Conservation (phyloP, 2,888 invertebrate species). For the Mactromeris polynyma region DNA sequence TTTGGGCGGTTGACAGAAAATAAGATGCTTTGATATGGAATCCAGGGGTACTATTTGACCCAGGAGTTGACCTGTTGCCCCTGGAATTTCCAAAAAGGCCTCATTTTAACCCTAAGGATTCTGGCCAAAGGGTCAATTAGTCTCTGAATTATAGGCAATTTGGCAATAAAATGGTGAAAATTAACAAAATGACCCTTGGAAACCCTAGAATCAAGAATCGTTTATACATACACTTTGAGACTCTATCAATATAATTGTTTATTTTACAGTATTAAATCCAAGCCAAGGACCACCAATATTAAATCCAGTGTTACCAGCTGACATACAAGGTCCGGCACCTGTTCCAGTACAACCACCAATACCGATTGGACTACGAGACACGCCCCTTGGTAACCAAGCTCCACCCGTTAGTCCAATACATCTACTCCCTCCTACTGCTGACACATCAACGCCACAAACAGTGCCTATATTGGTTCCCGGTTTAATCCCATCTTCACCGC, state of each 20-base stretch:
- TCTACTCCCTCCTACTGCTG: conserved; percentile 77
- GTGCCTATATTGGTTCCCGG: conserved; percentile 80
- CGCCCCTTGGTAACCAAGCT: conserved; percentile 66
- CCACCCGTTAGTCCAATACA: conserved; percentile 71
- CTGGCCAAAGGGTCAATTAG: too few relatives aligned
- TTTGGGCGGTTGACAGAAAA: too few relatives aligned
- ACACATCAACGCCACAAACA: conserved; percentile 76
- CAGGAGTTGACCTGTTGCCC: too few relatives aligned
- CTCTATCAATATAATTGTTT: background rate
- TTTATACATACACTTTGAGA: too few relatives aligned
- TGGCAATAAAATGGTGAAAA: too few relatives aligned
- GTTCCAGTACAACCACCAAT: conserved; percentile 32
- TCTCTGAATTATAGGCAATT: too few relatives aligned
- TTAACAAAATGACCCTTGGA: too few relatives aligned
- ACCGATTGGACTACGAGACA: conserved; percentile 61
- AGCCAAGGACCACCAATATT: conserved; percentile 58
- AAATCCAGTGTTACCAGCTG: conserved; percentile 61
- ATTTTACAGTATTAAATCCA: conserved; percentile 59
- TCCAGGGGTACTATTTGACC: too few relatives aligned
- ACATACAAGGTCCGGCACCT: conserved; percentile 43
- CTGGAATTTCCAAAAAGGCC: too few relatives aligned
- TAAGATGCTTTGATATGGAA: too few relatives aligned
- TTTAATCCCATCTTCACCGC: conserved; percentile 62
- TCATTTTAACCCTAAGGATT: too few relatives aligned
- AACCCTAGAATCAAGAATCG: too few relatives aligned